Evolutionary conservation across 2,888 invertebrate genomes (phyloP).

Genomic region (Glaucopsyche alexis): DNA sequence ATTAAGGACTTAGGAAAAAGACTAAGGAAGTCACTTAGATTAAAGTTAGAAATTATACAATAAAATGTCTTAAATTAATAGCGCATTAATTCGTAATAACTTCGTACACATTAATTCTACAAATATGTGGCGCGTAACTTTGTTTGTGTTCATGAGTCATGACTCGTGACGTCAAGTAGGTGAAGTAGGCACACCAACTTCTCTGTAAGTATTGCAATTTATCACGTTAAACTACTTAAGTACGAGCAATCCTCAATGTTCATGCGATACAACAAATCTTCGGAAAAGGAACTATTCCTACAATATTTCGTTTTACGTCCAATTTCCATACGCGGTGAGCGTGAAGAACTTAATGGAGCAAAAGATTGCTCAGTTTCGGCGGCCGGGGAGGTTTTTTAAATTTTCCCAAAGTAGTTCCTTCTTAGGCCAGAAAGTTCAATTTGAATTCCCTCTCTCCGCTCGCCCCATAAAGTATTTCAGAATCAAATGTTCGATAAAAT

Average conservation of each 20-base stretch:
- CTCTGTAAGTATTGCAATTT: no score
- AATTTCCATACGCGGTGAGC: slow-evolving; percentile 78
- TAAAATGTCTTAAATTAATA: no score
- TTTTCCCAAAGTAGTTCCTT: slow-evolving; percentile 47
- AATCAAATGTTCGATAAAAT: slow-evolving; percentile 30
- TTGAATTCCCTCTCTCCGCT: slow-evolving; percentile 32
- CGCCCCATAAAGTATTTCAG: slow-evolving; percentile 32
- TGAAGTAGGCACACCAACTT: no score
- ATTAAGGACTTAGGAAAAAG: no score
- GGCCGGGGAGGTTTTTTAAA: slow-evolving; percentile 65
- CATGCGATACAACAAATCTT: slow-evolving; percentile 58
- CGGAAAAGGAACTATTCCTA: slow-evolving; percentile 59
- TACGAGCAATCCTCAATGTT: slow-evolving; percentile 17
- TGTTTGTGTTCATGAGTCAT: no score
- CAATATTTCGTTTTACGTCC: slow-evolving; percentile 76
- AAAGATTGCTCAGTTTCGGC: slow-evolving; percentile 72
- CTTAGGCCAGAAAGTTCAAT: slow-evolving; percentile 37
- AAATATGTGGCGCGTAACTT: no score
- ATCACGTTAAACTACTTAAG: background rate
- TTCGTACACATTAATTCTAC: no score
- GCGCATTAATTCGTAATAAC: no score
- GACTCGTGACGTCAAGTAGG: no score
- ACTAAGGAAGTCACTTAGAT: no score
- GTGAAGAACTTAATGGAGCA: slow-evolving; percentile 77
- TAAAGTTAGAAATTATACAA: no score